These are phyloP conservation scores for Ailuropoda melanoleuca DNA, from an alignment of 2,113 vertebrate genomes.

Conservation along the genomic window DNA sequence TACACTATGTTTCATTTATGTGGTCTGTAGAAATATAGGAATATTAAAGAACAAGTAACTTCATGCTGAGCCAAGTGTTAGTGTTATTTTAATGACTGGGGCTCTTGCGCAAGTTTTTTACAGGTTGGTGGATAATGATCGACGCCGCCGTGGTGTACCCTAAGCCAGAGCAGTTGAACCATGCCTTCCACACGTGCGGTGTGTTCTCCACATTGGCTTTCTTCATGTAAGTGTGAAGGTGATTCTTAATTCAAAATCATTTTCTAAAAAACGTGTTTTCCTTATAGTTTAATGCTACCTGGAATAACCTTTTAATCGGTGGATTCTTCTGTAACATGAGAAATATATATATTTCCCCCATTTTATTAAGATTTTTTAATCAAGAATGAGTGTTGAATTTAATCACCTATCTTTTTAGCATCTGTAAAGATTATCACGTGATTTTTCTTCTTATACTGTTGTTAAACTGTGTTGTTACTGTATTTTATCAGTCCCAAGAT, in stretches of 20 bases:
- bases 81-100: background rate
- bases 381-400: background rate
- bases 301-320: background rate
- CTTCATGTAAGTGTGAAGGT: conserved; percentile 91
- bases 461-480: background rate
- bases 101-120: conserved; percentile 88
- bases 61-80: background rate
- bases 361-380: background rate
- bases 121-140: conserved; percentile 97
- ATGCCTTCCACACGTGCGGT: conserved; percentile 94
- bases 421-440: background rate
- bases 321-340: background rate
- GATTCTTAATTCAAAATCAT: background rate
- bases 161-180: conserved; percentile 88
- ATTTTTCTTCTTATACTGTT: conserved; percentile 7
- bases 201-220: conserved; percentile 95
- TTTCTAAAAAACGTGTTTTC: background rate
- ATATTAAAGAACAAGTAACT: background rate
- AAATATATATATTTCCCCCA: background rate
- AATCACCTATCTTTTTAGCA: background rate
- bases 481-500: background rate
- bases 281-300: background rate
- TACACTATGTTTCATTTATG: background rate
- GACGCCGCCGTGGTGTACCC: conserved; percentile 92
- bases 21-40: background rate